phyloP scores from a whole-genome alignment of 2,888 invertebrate genomes.

The Gortyna flavago region DNA sequence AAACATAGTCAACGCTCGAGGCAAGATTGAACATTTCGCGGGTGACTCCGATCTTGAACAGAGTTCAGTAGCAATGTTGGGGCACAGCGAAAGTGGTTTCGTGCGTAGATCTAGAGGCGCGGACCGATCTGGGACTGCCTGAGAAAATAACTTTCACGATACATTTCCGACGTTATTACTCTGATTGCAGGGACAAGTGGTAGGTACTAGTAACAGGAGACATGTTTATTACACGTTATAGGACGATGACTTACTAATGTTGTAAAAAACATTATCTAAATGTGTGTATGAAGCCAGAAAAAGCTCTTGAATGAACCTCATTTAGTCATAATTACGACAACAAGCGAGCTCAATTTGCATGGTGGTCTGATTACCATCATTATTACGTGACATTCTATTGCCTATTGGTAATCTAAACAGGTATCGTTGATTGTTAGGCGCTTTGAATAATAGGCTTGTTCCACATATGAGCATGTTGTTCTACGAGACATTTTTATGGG shows the following conservation, averaged over 20 bases:
- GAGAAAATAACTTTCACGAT: conserved; percentile 89
- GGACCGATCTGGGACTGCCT: conserved; percentile 80
- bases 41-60: conserved; percentile 68
- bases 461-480: conserved; percentile 37
- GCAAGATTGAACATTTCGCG: conserved; percentile 40
- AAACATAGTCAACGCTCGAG: conserved; percentile 35
- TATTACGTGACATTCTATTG: conserved; percentile 73
- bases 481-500: conserved; percentile 32
- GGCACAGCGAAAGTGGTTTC: conserved; percentile 87
- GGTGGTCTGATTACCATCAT: conserved; percentile 67
- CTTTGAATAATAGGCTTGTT: conserved; percentile 67
- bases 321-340: conserved; percentile 41
- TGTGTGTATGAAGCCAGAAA: conserved; percentile 29
- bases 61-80: conserved; percentile 77
- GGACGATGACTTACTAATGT: conserved; percentile 20
- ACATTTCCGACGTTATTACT: conserved; percentile 83
- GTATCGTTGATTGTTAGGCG: conserved; percentile 60
- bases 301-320: conserved; percentile 52
- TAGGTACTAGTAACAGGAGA: conserved; percentile 51
- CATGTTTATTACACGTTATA: conserved; percentile 25
- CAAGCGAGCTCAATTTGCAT: conserved; percentile 59
- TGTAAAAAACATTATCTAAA: conserved; percentile 25
- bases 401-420: conserved; percentile 74
- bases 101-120: conserved; percentile 78
- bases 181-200: conserved; percentile 77